phyloP scores from a whole-genome alignment of 2,797 vertebrate genomes.

The Simalia tracyae region DNA sequence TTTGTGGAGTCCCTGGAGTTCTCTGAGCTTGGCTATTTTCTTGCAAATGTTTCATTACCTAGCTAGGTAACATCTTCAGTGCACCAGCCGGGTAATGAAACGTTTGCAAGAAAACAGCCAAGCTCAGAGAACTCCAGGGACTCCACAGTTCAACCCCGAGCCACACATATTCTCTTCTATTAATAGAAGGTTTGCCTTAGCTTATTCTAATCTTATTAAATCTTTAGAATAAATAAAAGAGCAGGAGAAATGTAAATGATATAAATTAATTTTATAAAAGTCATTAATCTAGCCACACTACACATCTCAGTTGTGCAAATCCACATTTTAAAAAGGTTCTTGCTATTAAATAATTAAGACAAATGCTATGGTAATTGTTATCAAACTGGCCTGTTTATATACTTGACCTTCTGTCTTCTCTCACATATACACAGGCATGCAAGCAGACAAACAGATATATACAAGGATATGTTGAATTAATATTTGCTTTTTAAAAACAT shows the following conservation, averaged over 20 bases:
- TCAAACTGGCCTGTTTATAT: not conserved
- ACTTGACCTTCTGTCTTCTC: not conserved
- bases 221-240: not conserved
- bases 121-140: no score
- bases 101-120: no score
- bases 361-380: not conserved
- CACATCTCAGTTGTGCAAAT: not conserved
- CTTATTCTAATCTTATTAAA: not conserved
- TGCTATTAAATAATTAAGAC: no score
- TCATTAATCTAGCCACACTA: not conserved
- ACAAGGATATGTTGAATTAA: not conserved
- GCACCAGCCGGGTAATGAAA: no score
- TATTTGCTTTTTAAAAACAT: not conserved
- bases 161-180: no score
- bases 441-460: not conserved
- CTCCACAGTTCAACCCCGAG: no score
- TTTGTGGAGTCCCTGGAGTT: no score
- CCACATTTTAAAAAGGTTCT: not conserved
- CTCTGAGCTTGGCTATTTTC: no score
- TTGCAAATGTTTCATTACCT: no score
- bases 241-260: not conserved
- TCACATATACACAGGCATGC: not conserved
- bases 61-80: no score
- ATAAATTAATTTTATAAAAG: not conserved
- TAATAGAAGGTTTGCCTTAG: not conserved